Evolutionary conservation across 53 echinoderm and acorn worm species (phyloP).

Genomic region (Patiria pectinifera): DNA sequence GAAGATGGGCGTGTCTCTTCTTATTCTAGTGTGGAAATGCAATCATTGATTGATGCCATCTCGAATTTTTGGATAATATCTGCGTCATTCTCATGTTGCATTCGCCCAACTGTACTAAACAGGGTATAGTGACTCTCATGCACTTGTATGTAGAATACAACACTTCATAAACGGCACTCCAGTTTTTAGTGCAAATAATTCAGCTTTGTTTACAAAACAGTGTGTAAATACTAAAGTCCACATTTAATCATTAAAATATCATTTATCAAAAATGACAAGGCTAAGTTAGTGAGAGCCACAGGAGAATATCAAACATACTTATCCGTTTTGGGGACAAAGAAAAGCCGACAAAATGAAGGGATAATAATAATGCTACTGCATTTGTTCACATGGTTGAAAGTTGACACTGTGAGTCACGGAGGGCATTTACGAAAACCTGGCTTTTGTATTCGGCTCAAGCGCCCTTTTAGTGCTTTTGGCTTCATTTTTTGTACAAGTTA

Average conservation of each 20-base stretch:
- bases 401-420: no score
- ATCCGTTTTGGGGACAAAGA: background rate
- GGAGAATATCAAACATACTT: background rate
- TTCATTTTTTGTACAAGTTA: no score
- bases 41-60: background rate
- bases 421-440: no score
- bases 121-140: background rate
- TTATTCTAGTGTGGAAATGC: no score
- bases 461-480: no score
- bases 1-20: no score
- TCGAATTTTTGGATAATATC: no score
- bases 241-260: background rate
- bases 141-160: background rate
- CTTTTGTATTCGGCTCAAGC: no score
- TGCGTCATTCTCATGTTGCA: no score
- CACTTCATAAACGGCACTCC: background rate
- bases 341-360: background rate
- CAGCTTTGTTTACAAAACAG: background rate
- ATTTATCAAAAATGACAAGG: conserved; percentile 6
- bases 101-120: no score
- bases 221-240: background rate
- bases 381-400: no score
- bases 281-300: background rate
- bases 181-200: background rate
- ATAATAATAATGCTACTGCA: no score